Percentiles rank a stretch among this genome's conserved stretches.
Conservation (phyloP, 2,888 invertebrate species). For the Desoria tigrina region DNA sequence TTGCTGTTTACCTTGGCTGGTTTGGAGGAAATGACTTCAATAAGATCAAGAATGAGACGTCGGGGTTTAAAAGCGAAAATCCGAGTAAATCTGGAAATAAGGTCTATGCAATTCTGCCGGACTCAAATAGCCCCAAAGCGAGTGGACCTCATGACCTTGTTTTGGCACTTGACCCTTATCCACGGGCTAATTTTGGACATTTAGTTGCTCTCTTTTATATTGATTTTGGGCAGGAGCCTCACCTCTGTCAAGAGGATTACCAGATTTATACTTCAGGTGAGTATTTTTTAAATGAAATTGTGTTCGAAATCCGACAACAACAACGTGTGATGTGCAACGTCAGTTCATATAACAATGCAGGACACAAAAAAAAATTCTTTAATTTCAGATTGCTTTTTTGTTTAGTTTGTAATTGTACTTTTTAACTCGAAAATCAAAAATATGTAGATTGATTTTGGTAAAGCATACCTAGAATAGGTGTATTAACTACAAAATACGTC, state of each 20-base stretch:
- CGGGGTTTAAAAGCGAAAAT: background rate
- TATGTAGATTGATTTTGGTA: too few relatives aligned
- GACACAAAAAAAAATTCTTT: too few relatives aligned
- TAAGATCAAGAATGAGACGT: too few relatives aligned
- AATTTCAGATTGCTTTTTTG: too few relatives aligned
- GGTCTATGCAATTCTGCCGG: conserved; percentile 50
- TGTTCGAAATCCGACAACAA: too few relatives aligned
- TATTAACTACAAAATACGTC: too few relatives aligned
- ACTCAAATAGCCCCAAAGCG: conserved; percentile 41
- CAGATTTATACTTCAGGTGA: conserved; percentile 55
- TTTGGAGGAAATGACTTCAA: background rate
- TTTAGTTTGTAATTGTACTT: too few relatives aligned
- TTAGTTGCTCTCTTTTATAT: conserved; percentile 60
- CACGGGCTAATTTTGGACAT: conserved; percentile 60
- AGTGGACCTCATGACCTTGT: conserved; percentile 57
- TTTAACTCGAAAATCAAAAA: too few relatives aligned
- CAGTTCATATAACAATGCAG: too few relatives aligned
- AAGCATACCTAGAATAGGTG: too few relatives aligned
- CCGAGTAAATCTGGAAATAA: conserved; percentile 17
- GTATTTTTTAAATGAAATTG: too few relatives aligned
- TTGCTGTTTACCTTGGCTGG: conserved; percentile 45
- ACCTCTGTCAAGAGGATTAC: conserved; percentile 39
- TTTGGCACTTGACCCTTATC: conserved; percentile 60
- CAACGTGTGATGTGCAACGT: too few relatives aligned
- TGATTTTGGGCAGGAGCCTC: conserved; percentile 54